phyloP scores from a whole-genome alignment of 2,113 vertebrate genomes.

The Electrona antarctica region DNA sequence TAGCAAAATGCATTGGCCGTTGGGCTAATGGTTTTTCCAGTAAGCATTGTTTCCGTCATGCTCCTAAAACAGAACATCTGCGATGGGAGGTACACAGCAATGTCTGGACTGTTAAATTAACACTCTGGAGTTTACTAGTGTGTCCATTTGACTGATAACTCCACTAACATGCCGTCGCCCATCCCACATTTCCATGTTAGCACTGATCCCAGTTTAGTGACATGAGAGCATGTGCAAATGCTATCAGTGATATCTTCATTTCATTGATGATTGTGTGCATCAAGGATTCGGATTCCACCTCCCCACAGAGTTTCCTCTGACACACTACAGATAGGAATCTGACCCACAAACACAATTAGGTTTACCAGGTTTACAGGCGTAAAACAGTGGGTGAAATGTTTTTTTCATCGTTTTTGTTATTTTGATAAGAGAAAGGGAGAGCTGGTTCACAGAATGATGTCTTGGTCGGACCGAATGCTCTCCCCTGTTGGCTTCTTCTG shows the following conservation, averaged over 20 bases:
- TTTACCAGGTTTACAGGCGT: no score
- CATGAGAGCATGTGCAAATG: neutral
- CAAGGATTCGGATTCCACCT: slow-evolving; percentile 1
- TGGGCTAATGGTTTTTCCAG: slow-evolving; percentile 20
- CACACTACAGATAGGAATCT: neutral
- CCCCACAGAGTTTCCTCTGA: slow-evolving; percentile 22
- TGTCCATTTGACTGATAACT: neutral
- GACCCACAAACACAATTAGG: slow-evolving; percentile 16
- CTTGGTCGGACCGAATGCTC: no score
- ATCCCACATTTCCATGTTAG: slow-evolving; percentile 12
- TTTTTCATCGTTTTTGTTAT: no score
- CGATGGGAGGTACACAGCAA: slow-evolving; percentile 1
- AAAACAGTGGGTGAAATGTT: no score
- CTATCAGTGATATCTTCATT: slow-evolving; percentile 10
- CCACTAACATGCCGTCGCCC: slow-evolving; percentile 34
- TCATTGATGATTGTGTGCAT: slow-evolving; percentile 20
- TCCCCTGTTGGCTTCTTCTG: no score
- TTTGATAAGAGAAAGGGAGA: no score
- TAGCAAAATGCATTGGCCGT: neutral
- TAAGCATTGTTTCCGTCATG: neutral
- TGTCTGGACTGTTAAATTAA: no score
- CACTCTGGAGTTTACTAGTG: neutral
- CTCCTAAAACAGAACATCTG: slow-evolving; percentile 11
- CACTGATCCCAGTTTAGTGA: neutral
- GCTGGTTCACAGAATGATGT: no score